A percentile compares a stretch with the other conserved stretches of the same genome.
Evolutionary conservation across 2,888 invertebrate species (phyloP).

Genomic region (Piscicola geometra): DNA sequence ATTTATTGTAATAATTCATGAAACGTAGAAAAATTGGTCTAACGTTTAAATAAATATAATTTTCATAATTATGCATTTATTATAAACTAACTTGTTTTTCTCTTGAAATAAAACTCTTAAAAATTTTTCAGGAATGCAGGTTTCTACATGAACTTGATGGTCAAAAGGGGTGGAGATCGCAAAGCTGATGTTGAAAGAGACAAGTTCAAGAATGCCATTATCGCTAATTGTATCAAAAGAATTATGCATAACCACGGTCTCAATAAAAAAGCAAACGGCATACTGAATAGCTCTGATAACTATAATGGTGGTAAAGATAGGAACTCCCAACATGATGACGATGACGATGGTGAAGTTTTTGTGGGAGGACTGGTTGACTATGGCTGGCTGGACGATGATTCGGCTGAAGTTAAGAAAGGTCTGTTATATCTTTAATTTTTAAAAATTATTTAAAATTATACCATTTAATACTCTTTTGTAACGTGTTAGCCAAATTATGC

Average conservation of each 20-base stretch:
- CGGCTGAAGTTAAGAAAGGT: too few species aligned
- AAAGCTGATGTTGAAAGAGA: conserved; percentile 17
- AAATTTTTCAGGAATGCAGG: conserved; percentile 17
- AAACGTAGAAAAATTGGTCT: not conserved
- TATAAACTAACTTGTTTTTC: not conserved
- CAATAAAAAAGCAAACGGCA: not conserved
- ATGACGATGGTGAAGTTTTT: not conserved
- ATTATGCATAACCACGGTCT: not conserved
- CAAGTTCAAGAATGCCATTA: conserved; percentile 22
- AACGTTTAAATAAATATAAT: not conserved
- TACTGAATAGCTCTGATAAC: not conserved
- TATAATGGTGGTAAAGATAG: not conserved
- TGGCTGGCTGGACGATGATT: conserved; percentile 16
- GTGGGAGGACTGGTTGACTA: conserved; percentile 14
- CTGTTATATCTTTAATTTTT: too few species aligned
- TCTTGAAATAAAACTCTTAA: not conserved
- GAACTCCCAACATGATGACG: not conserved
- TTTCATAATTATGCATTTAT: not conserved
- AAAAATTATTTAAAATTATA: too few species aligned
- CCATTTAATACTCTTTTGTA: too few species aligned
- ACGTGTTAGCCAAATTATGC: not conserved
- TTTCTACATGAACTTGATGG: conserved; percentile 15
- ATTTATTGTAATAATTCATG: too few species aligned
- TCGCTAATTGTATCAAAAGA: conserved; percentile 25
- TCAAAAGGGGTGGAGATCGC: not conserved